phyloP scores from a whole-genome alignment of 2,113 vertebrate genomes.

The Corapipo altera region DNA sequence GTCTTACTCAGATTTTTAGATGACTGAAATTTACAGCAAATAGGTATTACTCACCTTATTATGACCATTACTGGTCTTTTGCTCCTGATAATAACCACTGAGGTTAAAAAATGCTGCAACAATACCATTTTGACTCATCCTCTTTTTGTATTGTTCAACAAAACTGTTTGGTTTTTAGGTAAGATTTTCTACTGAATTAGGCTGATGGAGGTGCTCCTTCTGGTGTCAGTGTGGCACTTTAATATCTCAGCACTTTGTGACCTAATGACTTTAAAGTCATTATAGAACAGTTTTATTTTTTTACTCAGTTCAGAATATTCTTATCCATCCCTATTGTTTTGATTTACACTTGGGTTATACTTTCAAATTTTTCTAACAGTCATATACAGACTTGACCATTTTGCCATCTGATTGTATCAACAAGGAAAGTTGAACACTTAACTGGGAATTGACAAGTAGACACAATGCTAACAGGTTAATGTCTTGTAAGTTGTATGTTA shows the following conservation, averaged over 20 bases:
- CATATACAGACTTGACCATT: not conserved
- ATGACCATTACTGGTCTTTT: not conserved
- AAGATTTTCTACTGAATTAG: not conserved
- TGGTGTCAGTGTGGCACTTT: not conserved
- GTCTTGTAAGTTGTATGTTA: not conserved
- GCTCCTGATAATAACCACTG: not conserved
- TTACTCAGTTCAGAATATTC: constrained; percentile 13
- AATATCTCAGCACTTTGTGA: not conserved
- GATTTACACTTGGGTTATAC: not conserved
- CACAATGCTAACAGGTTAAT: not conserved
- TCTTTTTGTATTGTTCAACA: not conserved
- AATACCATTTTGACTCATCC: not conserved
- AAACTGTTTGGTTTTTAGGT: not conserved
- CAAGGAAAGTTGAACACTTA: not conserved
- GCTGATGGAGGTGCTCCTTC: not conserved
- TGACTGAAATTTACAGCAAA: not conserved
- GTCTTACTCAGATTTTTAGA: not conserved
- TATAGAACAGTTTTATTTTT: constrained; percentile 43
- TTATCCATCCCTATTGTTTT: not conserved
- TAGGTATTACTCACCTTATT: not conserved
- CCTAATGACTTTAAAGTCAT: not conserved
- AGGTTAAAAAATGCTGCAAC: not conserved
- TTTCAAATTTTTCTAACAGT: not conserved
- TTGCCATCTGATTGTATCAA: not conserved
- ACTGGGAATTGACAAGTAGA: not conserved